Percentiles rank a stretch among this genome's conserved stretches.
These are phyloP conservation scores for Pedetes capensis DNA, from an alignment of 2,113 vertebrate genomes.

Conservation along the genomic window DNA sequence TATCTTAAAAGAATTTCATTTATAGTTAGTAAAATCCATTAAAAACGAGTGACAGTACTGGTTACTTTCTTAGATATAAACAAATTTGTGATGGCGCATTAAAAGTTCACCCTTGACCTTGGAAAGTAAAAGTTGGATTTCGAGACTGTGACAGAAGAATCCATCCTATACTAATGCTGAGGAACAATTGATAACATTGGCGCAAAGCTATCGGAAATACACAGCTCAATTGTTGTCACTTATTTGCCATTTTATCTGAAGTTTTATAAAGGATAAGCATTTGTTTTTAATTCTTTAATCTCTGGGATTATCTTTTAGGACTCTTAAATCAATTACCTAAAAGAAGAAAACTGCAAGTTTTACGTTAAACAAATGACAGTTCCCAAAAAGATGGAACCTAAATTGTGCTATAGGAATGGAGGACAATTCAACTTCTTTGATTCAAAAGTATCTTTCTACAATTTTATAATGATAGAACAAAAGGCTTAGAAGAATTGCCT, in stretches of 20 bases:
- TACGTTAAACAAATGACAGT: background rate
- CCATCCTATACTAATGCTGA: background rate
- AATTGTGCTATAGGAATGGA: background rate
- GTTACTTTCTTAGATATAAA: slow-evolving; percentile 33
- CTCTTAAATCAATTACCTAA: background rate
- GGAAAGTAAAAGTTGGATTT: slow-evolving; percentile 18
- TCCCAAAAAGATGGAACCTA: background rate
- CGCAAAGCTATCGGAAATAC: background rate
- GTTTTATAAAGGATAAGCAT: background rate
- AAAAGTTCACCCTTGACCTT: slow-evolving; percentile 24
- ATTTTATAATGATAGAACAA: background rate
- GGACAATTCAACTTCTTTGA: background rate
- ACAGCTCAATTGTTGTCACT: background rate
- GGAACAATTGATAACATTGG: background rate
- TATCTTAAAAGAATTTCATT: slow-evolving; percentile 12
- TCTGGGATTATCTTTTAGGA: background rate
- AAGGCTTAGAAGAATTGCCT: background rate
- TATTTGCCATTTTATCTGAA: background rate
- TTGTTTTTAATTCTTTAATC: background rate
- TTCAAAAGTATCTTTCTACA: background rate
- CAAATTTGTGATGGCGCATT: background rate
- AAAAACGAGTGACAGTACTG: background rate
- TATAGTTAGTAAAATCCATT: background rate
- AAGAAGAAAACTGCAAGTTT: background rate
- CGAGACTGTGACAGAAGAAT: background rate